Base-by-base conservation (phyloP, 2,797 vertebrate species). In the Gallinago nigripennis region DNA sequence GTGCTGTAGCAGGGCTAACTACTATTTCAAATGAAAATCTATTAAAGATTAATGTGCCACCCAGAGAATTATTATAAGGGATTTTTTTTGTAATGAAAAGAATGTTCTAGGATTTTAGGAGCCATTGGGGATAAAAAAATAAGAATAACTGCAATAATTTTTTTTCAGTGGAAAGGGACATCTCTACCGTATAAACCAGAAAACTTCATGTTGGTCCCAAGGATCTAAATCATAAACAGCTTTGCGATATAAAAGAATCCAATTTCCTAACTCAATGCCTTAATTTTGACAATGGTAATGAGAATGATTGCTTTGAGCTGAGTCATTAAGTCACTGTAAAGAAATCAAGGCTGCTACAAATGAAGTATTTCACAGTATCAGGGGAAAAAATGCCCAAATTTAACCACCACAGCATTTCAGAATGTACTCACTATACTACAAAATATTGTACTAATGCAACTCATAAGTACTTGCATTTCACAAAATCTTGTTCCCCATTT, bases 381-480 rank as follows among this genome's bases (percentile, higher is more conserved):
- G 16, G 56, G 48, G 28, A 39, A 86, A 86, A 89, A 88, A 54
- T 4, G 58, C 45, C 43, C 30, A 73, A 78, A 77, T 88, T 84
- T 71, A 95, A 92, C 70, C 63, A 91, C 63, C 70, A 50, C 8
- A n/a, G 51, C 65, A 31, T 82, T 95, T 95, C 46, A 82, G 79
- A 57, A 46, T 69, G 9, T n/a, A 79, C 61, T 72, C 45, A 86
- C 3, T 82, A 45, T 37, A 82, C 41, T 81, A 56, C 60, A 94
- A 81, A 86, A 88, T 76, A 90, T 11, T 31, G 39, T 35, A 77
- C 45, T 28, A 37, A 56, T 51, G 9, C 50, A 93, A 92, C 60
- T 80, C 84, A 48, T 46, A 97, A 92, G 87, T 54, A 90, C 39
- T 75, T 27, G 0, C 54, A 90, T 85, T 94, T 95, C 71, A 81